These are phyloP conservation scores for Athalia cordata DNA, from an alignment of 2,888 invertebrate genomes.

Conservation along the genomic window DNA sequence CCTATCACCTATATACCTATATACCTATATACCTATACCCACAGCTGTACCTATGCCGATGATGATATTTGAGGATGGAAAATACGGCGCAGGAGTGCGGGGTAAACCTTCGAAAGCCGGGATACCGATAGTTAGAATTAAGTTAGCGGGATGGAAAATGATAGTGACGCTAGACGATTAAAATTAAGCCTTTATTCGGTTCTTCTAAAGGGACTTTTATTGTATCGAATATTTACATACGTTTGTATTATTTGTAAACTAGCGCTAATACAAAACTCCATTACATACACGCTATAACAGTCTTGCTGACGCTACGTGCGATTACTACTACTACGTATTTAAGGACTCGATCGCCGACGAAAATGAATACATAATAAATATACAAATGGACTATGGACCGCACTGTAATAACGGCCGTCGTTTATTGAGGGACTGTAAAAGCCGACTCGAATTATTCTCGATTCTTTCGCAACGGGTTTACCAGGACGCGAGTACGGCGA, in stretches of 20 bases:
- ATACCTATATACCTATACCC: no score
- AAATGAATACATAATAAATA: background rate
- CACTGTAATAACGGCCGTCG: no score
- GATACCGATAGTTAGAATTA: slow-evolving; percentile 54
- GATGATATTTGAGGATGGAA: background rate
- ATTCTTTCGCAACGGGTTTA: slow-evolving; percentile 46
- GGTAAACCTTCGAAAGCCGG: slow-evolving; percentile 56
- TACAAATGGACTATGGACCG: no score
- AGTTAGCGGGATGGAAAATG: slow-evolving; percentile 45
- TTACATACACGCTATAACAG: slow-evolving; percentile 49
- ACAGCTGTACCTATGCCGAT: no score
- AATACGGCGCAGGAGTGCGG: slow-evolving; percentile 15
- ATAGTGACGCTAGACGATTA: slow-evolving; percentile 71
- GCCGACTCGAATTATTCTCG: slow-evolving; percentile 55
- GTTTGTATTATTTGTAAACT: slow-evolving; percentile 72
- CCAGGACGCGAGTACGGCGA: background rate
- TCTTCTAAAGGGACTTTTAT: slow-evolving; percentile 62
- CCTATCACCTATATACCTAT: no score
- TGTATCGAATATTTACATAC: slow-evolving; percentile 68
- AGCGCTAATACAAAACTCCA: slow-evolving; percentile 72
- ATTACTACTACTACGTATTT: slow-evolving; percentile 25
- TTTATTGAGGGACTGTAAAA: slow-evolving; percentile 27
- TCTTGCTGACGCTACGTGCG: slow-evolving; percentile 25
- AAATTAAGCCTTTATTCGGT: slow-evolving; percentile 68
- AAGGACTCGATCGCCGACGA: slow-evolving; percentile 32